These are phyloP conservation scores for Colistium nudipinnis DNA, from an alignment of 2,113 vertebrate species.

Conservation along the genomic window DNA sequence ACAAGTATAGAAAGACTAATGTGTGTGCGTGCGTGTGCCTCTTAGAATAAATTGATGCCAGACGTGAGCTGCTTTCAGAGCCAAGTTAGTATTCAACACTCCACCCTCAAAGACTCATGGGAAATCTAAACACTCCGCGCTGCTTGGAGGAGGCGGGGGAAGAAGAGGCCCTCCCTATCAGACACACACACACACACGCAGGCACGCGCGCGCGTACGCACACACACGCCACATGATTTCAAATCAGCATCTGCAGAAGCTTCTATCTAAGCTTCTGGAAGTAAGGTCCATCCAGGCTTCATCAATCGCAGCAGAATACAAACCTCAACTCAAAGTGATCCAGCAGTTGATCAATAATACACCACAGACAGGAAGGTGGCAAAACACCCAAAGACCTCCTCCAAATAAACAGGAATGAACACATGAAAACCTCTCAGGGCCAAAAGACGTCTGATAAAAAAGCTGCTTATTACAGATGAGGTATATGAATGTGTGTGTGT, in stretches of 20 bases:
- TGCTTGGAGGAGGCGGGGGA: slow-evolving; percentile 19
- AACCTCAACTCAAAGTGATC: too few relatives aligned
- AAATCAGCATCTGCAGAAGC: neutral
- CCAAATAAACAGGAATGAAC: too few relatives aligned
- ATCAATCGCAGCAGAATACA: too few relatives aligned
- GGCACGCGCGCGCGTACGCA: slow-evolving; percentile 4
- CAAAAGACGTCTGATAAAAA: too few relatives aligned
- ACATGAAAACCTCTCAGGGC: too few relatives aligned
- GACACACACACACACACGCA: neutral
- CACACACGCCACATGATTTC: neutral
- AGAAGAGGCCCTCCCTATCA: slow-evolving; percentile 13
- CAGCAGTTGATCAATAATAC: too few relatives aligned
- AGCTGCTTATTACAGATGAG: too few relatives aligned
- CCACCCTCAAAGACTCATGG: slow-evolving; percentile 81
- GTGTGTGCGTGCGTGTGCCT: slow-evolving; percentile 55
- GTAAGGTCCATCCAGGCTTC: too few relatives aligned
- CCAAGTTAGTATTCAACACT: slow-evolving; percentile 79
- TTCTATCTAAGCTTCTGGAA: too few relatives aligned
- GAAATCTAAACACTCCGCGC: slow-evolving; percentile 67
- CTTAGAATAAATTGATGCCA: slow-evolving; percentile 90
- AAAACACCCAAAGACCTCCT: too few relatives aligned
- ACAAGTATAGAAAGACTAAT: neutral
- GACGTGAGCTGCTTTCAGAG: slow-evolving; percentile 75
- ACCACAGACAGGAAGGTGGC: too few relatives aligned
- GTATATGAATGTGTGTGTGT: too few relatives aligned